phyloP scores from a whole-genome alignment of 2,888 invertebrate species.

The Drosophila quasianomalipes region DNA sequence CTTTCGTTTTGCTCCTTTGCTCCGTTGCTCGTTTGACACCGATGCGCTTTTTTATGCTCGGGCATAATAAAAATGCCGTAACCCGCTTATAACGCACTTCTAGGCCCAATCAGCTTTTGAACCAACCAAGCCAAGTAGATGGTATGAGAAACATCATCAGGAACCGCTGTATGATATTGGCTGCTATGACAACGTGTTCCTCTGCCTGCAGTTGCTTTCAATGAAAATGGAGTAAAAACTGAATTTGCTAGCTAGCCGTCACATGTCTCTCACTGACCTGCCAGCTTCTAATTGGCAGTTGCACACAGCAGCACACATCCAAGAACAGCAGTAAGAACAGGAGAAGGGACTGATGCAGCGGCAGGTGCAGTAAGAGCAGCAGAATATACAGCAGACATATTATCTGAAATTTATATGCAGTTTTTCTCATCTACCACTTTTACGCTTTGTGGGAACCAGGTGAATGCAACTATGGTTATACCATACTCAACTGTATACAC shows the following conservation, averaged over 20 bases:
- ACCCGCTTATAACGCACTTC: conserved; percentile 72
- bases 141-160: conserved; percentile 18
- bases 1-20: not conserved
- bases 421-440: conserved; percentile 48
- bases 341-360: not conserved
- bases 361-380: conserved; percentile 4
- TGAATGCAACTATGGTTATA: conserved; percentile 20
- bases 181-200: conserved; percentile 50
- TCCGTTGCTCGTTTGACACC: conserved; percentile 25
- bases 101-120: conserved; percentile 22
- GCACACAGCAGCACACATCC: conserved; percentile 34
- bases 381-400: conserved; percentile 13
- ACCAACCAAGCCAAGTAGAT: conserved; percentile 10
- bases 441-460: conserved; percentile 37
- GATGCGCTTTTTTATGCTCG: conserved; percentile 10
- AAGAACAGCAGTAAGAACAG: not conserved
- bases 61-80: conserved; percentile 61
- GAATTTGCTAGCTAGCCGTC: conserved; percentile 2
- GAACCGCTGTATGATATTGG: conserved; percentile 18
- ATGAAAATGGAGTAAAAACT: conserved; percentile 44
- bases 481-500: conserved; percentile 13
- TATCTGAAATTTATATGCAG: conserved; percentile 54
- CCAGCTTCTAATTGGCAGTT: conserved; percentile 63
- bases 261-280: conserved; percentile 10
- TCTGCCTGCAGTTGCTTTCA: conserved; percentile 50